These are phyloP conservation scores for Enteromius mattozi DNA, from an alignment of 2,797 vertebrate species.

Conservation along the genomic window DNA sequence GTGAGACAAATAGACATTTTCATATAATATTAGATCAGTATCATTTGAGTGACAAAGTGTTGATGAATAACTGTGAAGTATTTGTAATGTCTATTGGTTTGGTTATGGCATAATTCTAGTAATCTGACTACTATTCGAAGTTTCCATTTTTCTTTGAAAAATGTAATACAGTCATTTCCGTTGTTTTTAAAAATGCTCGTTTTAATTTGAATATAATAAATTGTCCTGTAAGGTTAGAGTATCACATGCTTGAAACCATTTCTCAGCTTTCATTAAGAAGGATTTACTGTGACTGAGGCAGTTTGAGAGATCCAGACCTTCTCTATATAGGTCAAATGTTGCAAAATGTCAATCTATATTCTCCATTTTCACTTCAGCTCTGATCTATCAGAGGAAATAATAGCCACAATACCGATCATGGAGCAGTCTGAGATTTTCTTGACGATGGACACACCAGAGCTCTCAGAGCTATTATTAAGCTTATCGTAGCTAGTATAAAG, in stretches of 20 bases:
- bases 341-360: conserved; percentile 12
- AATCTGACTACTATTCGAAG: neutral
- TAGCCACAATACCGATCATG: conserved; percentile 1
- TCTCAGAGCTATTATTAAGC: conserved; percentile 25
- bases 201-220: neutral
- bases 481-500: conserved; percentile 10
- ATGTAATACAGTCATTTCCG: neutral
- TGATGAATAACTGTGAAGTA: neutral
- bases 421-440: neutral
- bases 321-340: conserved; percentile 9
- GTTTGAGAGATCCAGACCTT: neutral
- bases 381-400: conserved; percentile 28
- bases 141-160: neutral
- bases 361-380: conserved; percentile 8
- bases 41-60: neutral
- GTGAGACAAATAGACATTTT: neutral
- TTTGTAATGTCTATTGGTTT: neutral
- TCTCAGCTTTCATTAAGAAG: neutral
- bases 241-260: neutral
- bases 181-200: neutral
- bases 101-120: neutral
- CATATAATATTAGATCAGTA: neutral
- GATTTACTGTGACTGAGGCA: neutral
- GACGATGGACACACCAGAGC: neutral
- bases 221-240: neutral